These are phyloP conservation scores for Thaumetopoea pityocampa DNA, from an alignment of 1,140 invertebrate species.

Conservation along the genomic window DNA sequence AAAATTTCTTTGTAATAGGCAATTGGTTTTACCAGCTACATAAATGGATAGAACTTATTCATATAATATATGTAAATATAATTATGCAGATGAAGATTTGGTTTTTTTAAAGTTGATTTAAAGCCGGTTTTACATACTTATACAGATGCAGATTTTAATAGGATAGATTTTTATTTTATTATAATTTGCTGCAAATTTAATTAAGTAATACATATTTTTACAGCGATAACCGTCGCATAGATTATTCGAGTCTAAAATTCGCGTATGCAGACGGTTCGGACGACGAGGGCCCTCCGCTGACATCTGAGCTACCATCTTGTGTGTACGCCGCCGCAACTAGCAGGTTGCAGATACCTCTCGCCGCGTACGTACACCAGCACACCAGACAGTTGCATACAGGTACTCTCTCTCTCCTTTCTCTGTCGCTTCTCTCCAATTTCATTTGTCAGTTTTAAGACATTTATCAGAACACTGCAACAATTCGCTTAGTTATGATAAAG, in stretches of 20 bases:
- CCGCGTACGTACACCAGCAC: constrained; percentile 64
- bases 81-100: no score
- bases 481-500: no score
- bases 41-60: no score
- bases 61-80: background rate
- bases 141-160: no score
- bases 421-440: no score
- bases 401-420: constrained; percentile 17
- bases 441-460: no score
- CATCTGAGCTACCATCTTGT: constrained; percentile 80
- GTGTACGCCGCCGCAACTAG: constrained; percentile 78
- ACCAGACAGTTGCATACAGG: constrained; percentile 52
- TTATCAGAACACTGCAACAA: no score
- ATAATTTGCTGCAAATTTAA: constrained; percentile 2
- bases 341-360: constrained; percentile 63
- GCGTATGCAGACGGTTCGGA: constrained; percentile 57
- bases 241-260: constrained; percentile 56
- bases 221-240: constrained; percentile 54
- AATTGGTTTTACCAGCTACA: no score
- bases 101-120: background rate
- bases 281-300: constrained; percentile 43
- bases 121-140: background rate
- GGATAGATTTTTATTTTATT: no score
- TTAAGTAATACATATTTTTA: constrained; percentile 9
- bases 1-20: no score